Evolutionary conservation across 2,888 invertebrate genomes (phyloP), one percentile per base, ranked within the genome.

Genomic region (Serripes groenlandicus): DNA sequence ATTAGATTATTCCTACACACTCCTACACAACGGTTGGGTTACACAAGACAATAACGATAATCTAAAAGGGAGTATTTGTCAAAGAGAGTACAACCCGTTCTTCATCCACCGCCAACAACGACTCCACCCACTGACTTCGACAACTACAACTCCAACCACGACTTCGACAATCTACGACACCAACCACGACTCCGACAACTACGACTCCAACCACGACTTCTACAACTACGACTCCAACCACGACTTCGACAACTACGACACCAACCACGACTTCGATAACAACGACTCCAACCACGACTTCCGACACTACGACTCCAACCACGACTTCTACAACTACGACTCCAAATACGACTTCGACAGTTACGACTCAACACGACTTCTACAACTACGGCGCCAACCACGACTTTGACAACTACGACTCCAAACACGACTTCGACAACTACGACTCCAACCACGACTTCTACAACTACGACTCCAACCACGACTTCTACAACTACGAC

Each of bases 11-110:
- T n/a, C n/a, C n/a, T n/a, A n/a, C n/a, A n/a, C n/a, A n/a, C n/a
- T n/a, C n/a, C n/a, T n/a, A n/a, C n/a, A n/a, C n/a, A n/a, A n/a
- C n/a, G n/a, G n/a, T n/a, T n/a, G n/a, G n/a, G n/a, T n/a, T n/a
- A n/a, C n/a, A n/a, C n/a, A n/a, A n/a, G n/a, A n/a, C n/a, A n/a
- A n/a, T n/a, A n/a, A n/a, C n/a, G n/a, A n/a, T n/a, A n/a, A n/a
- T n/a, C n/a, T n/a, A n/a, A n/a, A n/a, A n/a, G 66, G 11, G 37
- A 66, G 42, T 26, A 66, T 66, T 3, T 66, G 66, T 42, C 66
- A 66, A 26, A 21, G 66, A 9, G 28, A 42, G 26, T 66, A 42
- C n/a, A 3, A 32, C 62, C 18, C 23, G 30, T 1, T 26, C 60
- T 18, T 26, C 60, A 54, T 42, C 18, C 11, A 11, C 9, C 42